Evolutionary conservation across 2,797 vertebrate genomes (phyloP).

Genomic region (Loriculus beryllinus): DNA sequence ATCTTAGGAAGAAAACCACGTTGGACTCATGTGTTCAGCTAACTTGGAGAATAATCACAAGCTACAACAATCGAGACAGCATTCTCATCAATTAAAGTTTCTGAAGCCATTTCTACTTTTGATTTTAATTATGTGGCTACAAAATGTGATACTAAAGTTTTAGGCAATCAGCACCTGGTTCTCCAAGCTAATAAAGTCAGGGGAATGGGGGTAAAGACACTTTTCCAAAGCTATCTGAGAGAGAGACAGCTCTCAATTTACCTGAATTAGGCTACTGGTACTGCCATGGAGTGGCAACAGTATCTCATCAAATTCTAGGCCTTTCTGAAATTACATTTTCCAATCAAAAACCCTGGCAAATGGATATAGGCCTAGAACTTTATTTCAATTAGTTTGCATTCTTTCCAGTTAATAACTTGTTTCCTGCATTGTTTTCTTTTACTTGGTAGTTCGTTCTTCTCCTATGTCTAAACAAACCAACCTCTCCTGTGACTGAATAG

Average conservation of each 20-base stretch:
- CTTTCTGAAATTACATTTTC: background rate
- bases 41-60: background rate
- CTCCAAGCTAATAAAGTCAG: background rate
- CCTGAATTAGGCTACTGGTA: background rate
- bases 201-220: background rate
- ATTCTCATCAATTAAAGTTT: background rate
- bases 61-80: background rate
- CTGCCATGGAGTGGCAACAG: background rate
- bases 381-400: background rate
- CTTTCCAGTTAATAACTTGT: background rate
- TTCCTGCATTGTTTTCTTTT: background rate
- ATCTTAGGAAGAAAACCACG: background rate
- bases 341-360: background rate
- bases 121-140: background rate
- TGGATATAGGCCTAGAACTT: background rate
- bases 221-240: background rate
- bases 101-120: background rate
- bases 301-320: background rate
- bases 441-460: background rate
- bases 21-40: background rate
- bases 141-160: background rate
- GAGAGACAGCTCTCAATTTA: background rate
- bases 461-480: background rate
- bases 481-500: background rate
- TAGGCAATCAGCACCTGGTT: background rate